Evolutionary conservation across 2,113 vertebrate species (phyloP).

Genomic region (Anser cygnoides): DNA sequence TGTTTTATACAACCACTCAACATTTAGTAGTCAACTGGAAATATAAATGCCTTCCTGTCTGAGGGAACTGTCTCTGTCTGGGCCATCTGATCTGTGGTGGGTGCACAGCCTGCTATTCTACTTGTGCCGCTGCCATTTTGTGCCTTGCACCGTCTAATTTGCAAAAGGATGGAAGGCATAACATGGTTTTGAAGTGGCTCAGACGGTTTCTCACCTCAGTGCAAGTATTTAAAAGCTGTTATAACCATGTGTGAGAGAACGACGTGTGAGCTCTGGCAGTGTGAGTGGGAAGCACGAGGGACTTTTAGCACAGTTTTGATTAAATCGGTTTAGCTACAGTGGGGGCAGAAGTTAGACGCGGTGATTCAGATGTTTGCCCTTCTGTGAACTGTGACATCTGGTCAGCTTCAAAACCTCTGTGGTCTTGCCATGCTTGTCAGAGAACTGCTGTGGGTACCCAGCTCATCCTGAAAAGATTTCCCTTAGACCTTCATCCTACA

Average conservation of each 20-base stretch:
- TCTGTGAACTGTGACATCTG: conserved; percentile 61
- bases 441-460: background rate
- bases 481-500: background rate
- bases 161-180: conserved; percentile 14
- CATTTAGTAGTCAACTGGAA: background rate
- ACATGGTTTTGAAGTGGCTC: conserved; percentile 29
- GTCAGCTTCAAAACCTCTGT: conserved; percentile 32
- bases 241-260: background rate
- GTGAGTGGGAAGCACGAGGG: background rate
- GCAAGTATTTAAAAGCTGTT: background rate
- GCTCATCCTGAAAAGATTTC: background rate
- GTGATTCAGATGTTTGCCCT: conserved; percentile 46
- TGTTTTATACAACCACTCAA: background rate
- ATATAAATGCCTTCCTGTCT: background rate
- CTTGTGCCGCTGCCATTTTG: conserved; percentile 16
- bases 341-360: background rate
- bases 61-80: background rate
- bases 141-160: background rate
- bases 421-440: background rate
- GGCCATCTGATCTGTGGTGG: background rate
- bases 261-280: rapidly evolving
- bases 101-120: background rate
- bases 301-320: conserved; percentile 8
- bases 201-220: conserved; percentile 3
- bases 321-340: conserved; percentile 21